A percentile compares a stretch with the other conserved stretches of the same genome.
These are phyloP conservation scores for Spicauda simplicius DNA, from an alignment of 2,888 invertebrate species.

Conservation along the genomic window DNA sequence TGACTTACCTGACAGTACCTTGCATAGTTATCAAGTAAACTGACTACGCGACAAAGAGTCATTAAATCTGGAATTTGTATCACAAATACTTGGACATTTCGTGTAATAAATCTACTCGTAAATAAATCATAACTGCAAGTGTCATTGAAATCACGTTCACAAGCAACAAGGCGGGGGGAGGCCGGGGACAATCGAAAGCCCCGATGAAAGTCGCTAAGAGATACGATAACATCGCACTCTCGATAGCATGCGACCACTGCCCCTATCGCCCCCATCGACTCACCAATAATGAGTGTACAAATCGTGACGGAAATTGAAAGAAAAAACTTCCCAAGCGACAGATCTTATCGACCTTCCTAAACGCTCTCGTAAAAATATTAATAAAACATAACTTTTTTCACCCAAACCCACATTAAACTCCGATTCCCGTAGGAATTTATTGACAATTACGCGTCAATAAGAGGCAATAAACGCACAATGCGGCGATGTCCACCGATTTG, in stretches of 20 bases:
- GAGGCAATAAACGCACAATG: conserved; percentile 83
- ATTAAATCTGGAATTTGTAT: not conserved
- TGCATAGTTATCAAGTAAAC: not conserved
- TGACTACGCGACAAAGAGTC: not conserved
- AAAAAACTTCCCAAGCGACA: conserved; percentile 82
- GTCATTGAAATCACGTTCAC: conserved; percentile 76
- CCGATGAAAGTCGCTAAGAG: conserved; percentile 82
- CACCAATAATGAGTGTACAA: conserved; percentile 82
- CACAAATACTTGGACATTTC: conserved; percentile 36
- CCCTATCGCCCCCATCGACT: conserved; percentile 82
- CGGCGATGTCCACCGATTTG: conserved; percentile 82
- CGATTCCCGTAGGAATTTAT: conserved; percentile 83
- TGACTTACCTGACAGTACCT: not conserved
- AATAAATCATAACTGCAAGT: conserved; percentile 71
- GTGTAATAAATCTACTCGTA: conserved; percentile 55
- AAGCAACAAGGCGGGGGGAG: conserved; percentile 60
- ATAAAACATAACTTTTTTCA: conserved; percentile 85
- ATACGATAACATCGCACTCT: conserved; percentile 74
- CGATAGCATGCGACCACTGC: conserved; percentile 78
- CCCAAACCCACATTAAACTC: conserved; percentile 84
- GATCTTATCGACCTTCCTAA: conserved; percentile 81
- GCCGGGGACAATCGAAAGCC: conserved; percentile 68
- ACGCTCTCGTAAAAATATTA: conserved; percentile 85
- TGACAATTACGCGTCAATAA: conserved; percentile 84
- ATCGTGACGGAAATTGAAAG: conserved; percentile 85